A percentile compares a stretch with the other conserved stretches of the same genome.
Evolutionary conservation across 2,113 vertebrate species (phyloP).

Genomic region (Syngnathoides biaculeatus): DNA sequence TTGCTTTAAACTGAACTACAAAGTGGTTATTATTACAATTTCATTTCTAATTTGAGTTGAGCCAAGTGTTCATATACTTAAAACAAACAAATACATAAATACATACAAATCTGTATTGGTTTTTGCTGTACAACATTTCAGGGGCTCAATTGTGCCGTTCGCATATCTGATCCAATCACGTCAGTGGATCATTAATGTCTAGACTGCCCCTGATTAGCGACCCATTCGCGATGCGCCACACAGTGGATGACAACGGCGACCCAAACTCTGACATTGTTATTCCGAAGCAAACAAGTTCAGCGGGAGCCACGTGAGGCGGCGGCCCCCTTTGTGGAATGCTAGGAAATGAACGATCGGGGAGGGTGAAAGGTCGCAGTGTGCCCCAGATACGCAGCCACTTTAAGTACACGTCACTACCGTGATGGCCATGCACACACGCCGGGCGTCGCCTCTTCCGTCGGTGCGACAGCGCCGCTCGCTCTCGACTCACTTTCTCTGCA

Average conservation of each 20-base stretch:
- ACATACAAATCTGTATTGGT: no score
- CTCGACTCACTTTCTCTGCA: slow-evolving; percentile 18
- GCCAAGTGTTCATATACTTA: no score
- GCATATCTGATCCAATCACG: slow-evolving; percentile 38
- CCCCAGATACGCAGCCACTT: slow-evolving; percentile 55
- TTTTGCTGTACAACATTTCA: neutral
- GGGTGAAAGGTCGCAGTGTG: slow-evolving; percentile 44
- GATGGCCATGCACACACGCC: slow-evolving; percentile 20
- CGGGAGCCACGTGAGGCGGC: neutral
- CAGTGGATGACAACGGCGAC: neutral
- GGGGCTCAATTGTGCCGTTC: neutral
- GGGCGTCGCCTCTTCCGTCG: slow-evolving; percentile 28
- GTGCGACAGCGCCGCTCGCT: neutral
- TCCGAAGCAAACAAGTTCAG: slow-evolving; percentile 15
- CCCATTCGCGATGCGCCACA: slow-evolving; percentile 18
- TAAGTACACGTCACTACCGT: slow-evolving; percentile 26
- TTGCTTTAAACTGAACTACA: no score
- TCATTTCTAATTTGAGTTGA: no score
- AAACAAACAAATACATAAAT: no score
- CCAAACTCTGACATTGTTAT: slow-evolving; percentile 6
- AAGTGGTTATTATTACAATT: no score
- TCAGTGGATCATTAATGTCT: slow-evolving; percentile 61
- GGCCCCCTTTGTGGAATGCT: slow-evolving; percentile 43
- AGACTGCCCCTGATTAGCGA: slow-evolving; percentile 48
- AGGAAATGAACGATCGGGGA: slow-evolving; percentile 52